Evolutionary conservation across 37 sponge, comb jelly and placozoan species (phyloP).

Genomic region (Eunapius fragilis): DNA sequence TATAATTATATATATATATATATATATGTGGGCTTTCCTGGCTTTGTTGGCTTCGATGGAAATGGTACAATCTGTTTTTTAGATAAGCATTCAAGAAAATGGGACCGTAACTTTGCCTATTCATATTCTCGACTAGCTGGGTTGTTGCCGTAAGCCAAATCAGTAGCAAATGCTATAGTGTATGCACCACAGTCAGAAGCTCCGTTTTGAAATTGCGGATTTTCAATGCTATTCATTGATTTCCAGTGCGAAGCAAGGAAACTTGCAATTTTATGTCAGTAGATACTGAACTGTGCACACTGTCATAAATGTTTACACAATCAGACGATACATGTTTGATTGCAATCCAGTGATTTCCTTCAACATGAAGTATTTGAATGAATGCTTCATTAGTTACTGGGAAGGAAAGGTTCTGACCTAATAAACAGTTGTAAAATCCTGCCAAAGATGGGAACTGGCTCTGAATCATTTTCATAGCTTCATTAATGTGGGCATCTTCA

Average conservation of each 20-base stretch:
- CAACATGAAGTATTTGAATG: slow-evolving; percentile 28
- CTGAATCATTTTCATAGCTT: too few relatives aligned
- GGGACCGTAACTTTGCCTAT: slow-evolving; percentile 2
- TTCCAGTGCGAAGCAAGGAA: neutral
- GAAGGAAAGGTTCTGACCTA: too few relatives aligned
- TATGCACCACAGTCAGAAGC: slow-evolving; percentile 26
- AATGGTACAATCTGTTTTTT: neutral
- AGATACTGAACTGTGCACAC: neutral
- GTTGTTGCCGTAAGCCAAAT: slow-evolving; percentile 14
- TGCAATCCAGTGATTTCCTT: slow-evolving; percentile 20
- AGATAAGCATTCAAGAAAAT: slow-evolving; percentile 13
- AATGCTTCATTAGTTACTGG: neutral
- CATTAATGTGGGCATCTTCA: too few relatives aligned
- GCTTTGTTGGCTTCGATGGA: neutral
- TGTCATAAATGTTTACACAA: slow-evolving; percentile 5
- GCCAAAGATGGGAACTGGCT: too few relatives aligned
- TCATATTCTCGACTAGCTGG: neutral
- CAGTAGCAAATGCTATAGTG: too few relatives aligned
- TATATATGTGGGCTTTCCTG: neutral
- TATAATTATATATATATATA: too few relatives aligned
- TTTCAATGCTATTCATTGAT: neutral
- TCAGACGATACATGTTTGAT: neutral
- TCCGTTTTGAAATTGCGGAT: neutral
- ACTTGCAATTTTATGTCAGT: neutral
- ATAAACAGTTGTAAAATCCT: too few relatives aligned